Evolutionary conservation across 2,888 invertebrate species (phyloP), one percentile per base, ranked within the genome.

Genomic region (Meta bourneti): DNA sequence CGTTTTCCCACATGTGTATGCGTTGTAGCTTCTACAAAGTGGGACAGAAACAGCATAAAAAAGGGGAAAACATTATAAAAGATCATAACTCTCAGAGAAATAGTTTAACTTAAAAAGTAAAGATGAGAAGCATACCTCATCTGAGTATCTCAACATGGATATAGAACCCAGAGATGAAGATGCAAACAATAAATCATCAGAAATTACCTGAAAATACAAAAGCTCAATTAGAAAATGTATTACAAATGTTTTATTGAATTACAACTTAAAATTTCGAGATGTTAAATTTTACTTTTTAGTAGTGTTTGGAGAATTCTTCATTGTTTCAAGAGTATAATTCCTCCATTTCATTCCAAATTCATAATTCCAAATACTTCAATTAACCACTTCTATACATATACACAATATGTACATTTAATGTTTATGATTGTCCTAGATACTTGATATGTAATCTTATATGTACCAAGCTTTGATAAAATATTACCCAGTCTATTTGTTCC

Each of bases 111-210:
- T 51, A 49, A 61, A 69, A 48, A 78, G 49, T 69, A 78, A 69
- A 34, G 16, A 51, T n/a, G 52, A 49, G n/a, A 49, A 70, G 48
- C 49, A 61, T 89, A 92, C 92, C 75, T 92, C 75, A 74, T 92
- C 92, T 11, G 52, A 70, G 80, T 79, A 84, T 16, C 80, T 92
- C 19, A 69, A 84, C 7, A 88, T 49, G 69, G n/a, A 74, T 13
- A 92, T 19, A 70, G 84, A 88, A 16, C 92, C 92, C 20, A 84
- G n/a, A 7, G 92, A 92, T 70, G 92, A 89, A 74, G 92, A 89
- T 70, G 85, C 84, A 81, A 92, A 85, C 9, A 92, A 51, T 48
- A 92, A 49, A 7, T 92, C 88, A 48, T 91, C 88, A 74, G 87
- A 83, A 11, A 69, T 34, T 51, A 91, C 83, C 91, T 91, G 69